Evolutionary conservation across 2,113 vertebrate genomes (phyloP).

Genomic region (Pygoscelis adeliae): DNA sequence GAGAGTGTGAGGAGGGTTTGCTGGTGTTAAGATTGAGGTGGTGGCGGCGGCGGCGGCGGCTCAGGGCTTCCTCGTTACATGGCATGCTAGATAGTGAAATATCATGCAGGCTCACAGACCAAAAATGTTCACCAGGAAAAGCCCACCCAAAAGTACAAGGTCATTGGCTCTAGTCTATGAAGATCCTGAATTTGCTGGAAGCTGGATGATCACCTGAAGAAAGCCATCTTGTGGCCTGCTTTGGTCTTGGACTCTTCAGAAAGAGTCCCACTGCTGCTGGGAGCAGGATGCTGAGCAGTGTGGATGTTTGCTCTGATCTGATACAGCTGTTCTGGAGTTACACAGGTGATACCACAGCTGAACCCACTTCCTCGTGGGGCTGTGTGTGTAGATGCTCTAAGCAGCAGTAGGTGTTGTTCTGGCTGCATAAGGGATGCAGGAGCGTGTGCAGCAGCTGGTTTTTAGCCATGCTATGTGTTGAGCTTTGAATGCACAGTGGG

Average conservation of each 20-base stretch:
- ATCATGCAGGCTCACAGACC: not conserved
- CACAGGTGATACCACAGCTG: not conserved
- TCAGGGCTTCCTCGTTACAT: rapidly evolving
- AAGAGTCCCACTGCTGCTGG: rapidly evolving
- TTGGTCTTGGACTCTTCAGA: not conserved
- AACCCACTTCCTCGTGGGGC: not conserved
- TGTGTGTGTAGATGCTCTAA: rapidly evolving
- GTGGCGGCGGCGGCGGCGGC: too few species aligned
- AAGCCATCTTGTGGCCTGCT: rapidly evolving
- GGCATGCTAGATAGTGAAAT: rapidly evolving
- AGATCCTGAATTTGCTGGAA: not conserved
- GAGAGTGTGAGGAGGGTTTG: rapidly evolving
- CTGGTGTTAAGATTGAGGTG: not conserved
- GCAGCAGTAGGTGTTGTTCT: not conserved
- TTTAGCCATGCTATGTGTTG: rapidly evolving
- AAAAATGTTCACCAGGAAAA: not conserved
- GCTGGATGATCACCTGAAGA: not conserved
- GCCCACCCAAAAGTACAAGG: rapidly evolving
- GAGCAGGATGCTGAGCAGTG: not conserved
- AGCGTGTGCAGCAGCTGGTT: not conserved
- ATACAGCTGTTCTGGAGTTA: rapidly evolving
- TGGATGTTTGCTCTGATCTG: rapidly evolving
- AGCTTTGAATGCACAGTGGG: not conserved
- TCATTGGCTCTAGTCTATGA: not conserved
- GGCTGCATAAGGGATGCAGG: not conserved